Evolutionary conservation across 2,113 vertebrate genomes (phyloP).

Genomic region (Burhinus oedicnemus): DNA sequence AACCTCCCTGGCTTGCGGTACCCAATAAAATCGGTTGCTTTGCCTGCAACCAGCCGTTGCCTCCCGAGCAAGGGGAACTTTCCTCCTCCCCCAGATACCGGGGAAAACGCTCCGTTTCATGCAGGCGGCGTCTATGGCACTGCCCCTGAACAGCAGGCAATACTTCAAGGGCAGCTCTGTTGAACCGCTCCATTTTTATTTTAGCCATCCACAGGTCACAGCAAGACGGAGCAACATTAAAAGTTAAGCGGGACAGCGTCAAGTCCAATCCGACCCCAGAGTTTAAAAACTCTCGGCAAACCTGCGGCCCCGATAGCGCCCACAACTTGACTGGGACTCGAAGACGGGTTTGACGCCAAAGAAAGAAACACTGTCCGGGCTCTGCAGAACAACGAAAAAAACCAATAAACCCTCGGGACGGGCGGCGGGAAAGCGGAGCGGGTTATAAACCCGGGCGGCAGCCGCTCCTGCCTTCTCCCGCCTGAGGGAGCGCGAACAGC

Average conservation of each 20-base stretch:
- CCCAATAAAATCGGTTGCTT: background rate
- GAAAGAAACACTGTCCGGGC: fast-evolving
- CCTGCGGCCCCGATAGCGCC: background rate
- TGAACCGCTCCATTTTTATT: fast-evolving
- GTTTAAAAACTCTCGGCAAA: background rate
- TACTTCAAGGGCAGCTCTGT: background rate
- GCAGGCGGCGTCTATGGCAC: background rate
- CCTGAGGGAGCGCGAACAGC: background rate
- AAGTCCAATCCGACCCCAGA: background rate
- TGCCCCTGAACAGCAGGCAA: background rate
- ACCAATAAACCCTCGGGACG: background rate
- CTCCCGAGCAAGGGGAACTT: background rate
- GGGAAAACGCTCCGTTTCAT: fast-evolving
- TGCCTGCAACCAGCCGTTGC: background rate
- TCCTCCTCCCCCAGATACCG: fast-evolving
- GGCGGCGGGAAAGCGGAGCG: background rate
- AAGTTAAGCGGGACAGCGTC: background rate
- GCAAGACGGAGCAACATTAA: background rate
- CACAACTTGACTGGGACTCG: background rate
- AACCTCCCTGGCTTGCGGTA: background rate
- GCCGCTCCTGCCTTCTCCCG: background rate
- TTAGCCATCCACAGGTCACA: fast-evolving
- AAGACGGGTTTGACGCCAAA: background rate
- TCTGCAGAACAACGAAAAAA: background rate
- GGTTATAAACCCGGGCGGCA: background rate